These are phyloP conservation scores for Oryzias sinensis DNA, from an alignment of 2,797 vertebrate genomes.

Conservation along the genomic window DNA sequence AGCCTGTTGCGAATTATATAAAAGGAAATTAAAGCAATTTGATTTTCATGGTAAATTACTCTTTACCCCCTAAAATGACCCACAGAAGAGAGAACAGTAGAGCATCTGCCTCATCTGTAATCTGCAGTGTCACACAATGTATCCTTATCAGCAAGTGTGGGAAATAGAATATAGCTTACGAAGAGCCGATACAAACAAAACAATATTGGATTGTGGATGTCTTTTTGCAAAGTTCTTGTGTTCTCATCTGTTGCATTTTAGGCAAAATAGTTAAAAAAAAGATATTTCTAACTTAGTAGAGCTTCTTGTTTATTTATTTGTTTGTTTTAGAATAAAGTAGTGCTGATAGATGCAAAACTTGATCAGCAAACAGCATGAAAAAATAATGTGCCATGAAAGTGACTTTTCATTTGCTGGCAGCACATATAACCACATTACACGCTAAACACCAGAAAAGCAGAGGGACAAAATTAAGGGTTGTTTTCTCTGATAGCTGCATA, in stretches of 20 bases:
- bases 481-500: constrained; percentile 71
- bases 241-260: neutral
- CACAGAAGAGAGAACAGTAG: constrained; percentile 45
- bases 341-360: constrained; percentile 65
- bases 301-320: constrained; percentile 57
- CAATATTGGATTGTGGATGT: constrained; percentile 19
- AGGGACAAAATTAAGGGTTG: constrained; percentile 75
- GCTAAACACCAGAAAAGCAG: constrained; percentile 73
- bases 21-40: constrained; percentile 71
- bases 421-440: constrained; percentile 74
- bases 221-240: constrained; percentile 22
- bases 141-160: constrained; percentile 23
- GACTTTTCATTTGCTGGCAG: constrained; percentile 75
- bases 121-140: constrained; percentile 28
- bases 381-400: constrained; percentile 77
- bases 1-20: constrained; percentile 69
- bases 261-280: constrained; percentile 9
- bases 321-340: constrained; percentile 41
- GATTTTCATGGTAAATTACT: constrained; percentile 76
- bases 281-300: constrained; percentile 17
- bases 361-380: constrained; percentile 63
- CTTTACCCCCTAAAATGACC: constrained; percentile 73
- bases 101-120: constrained; percentile 51
- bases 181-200: constrained; percentile 25
- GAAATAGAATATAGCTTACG: neutral